These are phyloP conservation scores for Dipodomys stephensi DNA, from an alignment of 2,113 vertebrate genomes.

Conservation along the genomic window DNA sequence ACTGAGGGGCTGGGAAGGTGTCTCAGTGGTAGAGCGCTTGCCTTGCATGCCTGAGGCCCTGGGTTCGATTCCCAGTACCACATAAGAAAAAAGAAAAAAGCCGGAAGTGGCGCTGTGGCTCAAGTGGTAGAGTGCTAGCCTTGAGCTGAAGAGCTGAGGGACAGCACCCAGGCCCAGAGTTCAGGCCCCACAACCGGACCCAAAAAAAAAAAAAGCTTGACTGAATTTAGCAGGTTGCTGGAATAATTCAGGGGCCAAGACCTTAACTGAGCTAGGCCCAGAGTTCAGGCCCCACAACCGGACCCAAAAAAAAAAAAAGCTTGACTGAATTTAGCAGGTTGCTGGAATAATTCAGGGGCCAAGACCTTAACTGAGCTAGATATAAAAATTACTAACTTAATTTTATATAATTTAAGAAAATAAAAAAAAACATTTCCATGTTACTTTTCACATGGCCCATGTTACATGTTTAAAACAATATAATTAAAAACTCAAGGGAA, in stretches of 20 bases:
- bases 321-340: background rate
- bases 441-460: background rate
- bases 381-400: slow-evolving; percentile 15
- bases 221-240: background rate
- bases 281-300: too few relatives aligned
- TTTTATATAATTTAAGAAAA: slow-evolving; percentile 21
- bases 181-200: too few relatives aligned
- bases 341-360: slow-evolving; percentile 11
- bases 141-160: too few relatives aligned
- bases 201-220: background rate
- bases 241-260: slow-evolving; percentile 34
- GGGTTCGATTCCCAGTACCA: too few relatives aligned
- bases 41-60: too few relatives aligned
- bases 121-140: too few relatives aligned
- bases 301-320: background rate
- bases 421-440: slow-evolving; percentile 24
- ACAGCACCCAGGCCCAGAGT: too few relatives aligned
- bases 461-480: slow-evolving; percentile 39
- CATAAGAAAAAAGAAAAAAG: too few relatives aligned
- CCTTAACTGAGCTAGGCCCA: background rate
- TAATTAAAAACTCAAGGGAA: slow-evolving; percentile 35
- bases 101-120: too few relatives aligned
- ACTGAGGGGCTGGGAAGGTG: background rate
- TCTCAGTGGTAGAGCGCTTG: too few relatives aligned
- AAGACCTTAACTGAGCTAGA: background rate